phyloP scores from a whole-genome alignment of 2,113 vertebrate species.

The Herpetotheres cachinnans region DNA sequence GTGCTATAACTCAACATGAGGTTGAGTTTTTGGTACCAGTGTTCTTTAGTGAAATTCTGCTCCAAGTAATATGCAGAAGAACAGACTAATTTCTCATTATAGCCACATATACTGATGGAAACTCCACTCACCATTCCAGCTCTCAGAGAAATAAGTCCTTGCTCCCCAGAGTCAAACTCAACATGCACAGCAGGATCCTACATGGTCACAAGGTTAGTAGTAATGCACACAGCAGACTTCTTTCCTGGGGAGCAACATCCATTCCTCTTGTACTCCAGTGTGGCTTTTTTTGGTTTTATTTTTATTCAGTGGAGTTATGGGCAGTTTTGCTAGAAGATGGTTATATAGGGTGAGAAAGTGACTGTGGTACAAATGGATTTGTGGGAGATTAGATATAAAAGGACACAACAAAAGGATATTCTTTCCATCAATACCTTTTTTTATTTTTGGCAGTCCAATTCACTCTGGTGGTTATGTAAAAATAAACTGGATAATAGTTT shows the following conservation, averaged over 20 bases:
- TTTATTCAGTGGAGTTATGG: neutral
- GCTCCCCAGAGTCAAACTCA: neutral
- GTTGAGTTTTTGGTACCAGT: neutral
- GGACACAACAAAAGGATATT: neutral
- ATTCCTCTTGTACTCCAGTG: neutral
- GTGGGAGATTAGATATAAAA: neutral
- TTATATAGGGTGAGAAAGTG: neutral
- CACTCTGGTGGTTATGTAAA: neutral
- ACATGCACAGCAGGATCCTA: neutral
- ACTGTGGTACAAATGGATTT: neutral
- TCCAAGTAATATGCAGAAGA: neutral
- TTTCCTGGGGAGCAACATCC: neutral
- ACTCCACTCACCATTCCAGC: neutral
- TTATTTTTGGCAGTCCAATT: neutral
- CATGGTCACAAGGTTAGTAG: neutral
- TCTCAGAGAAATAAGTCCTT: neutral
- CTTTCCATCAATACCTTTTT: accelerated
- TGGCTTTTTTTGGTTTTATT: neutral
- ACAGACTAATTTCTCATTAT: neutral
- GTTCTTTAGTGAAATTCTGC: neutral
- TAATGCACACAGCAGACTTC: neutral
- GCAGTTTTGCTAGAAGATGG: neutral
- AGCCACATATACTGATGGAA: neutral
- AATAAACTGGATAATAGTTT: neutral
- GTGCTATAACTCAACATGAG: neutral